Evolutionary conservation across 2,888 invertebrate genomes (phyloP).

Genomic region (Tachystola acroxantha): DNA sequence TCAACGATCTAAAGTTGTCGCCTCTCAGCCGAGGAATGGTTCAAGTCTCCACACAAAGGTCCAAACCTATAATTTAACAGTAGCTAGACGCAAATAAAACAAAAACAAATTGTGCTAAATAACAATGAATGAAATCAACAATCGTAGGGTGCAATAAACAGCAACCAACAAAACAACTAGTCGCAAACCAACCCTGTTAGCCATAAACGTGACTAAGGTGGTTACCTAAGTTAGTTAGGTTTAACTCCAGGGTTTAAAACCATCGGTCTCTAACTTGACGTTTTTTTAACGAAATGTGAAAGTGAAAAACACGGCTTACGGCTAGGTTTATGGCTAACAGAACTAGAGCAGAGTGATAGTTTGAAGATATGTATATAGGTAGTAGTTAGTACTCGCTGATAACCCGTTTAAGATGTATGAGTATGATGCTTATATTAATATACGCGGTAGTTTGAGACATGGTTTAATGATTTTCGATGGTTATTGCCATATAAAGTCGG

Average conservation of each 20-base stretch:
- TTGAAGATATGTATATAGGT: too few relatives aligned
- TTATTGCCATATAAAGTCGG: too few relatives aligned
- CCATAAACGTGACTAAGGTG: background rate
- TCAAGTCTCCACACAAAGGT: background rate
- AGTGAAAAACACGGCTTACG: too few relatives aligned
- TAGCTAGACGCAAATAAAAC: background rate
- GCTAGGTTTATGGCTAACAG: background rate
- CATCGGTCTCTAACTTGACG: background rate
- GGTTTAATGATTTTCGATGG: too few relatives aligned
- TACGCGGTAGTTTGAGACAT: too few relatives aligned
- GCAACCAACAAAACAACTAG: background rate
- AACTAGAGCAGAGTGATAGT: background rate
- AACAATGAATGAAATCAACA: background rate
- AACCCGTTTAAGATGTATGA: too few relatives aligned
- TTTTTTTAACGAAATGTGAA: too few relatives aligned
- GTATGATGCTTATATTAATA: too few relatives aligned
- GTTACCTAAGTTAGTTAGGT: too few relatives aligned
- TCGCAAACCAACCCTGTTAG: too few relatives aligned
- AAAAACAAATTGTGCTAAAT: constrained; percentile 1
- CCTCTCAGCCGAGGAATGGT: background rate
- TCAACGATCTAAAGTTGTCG: background rate
- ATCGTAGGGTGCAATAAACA: background rate
- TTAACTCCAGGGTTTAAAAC: too few relatives aligned
- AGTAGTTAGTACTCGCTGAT: too few relatives aligned
- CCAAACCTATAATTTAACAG: background rate